Evolutionary conservation across 2,113 vertebrate species (phyloP).

Genomic region (Rhadina sibilatrix): DNA sequence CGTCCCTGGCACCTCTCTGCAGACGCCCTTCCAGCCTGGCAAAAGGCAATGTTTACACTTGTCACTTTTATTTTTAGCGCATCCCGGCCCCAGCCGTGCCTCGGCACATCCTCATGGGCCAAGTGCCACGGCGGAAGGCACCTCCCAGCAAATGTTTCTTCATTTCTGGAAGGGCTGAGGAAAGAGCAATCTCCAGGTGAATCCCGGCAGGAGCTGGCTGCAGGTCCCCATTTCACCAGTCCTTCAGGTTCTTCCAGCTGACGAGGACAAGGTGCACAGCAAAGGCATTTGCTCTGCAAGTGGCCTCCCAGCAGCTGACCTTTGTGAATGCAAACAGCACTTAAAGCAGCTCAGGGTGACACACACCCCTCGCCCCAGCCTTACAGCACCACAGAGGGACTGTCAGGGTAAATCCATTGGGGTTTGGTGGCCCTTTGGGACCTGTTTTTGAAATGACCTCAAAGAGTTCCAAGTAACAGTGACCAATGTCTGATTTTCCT

Average conservation of each 20-base stretch:
- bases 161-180: not conserved
- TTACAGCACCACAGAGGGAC: accelerated
- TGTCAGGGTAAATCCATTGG: not conserved
- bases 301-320: not conserved
- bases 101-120: not conserved
- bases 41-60: not conserved
- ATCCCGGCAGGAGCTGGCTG: not conserved
- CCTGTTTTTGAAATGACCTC: not conserved
- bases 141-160: not conserved
- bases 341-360: not conserved
- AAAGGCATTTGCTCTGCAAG: not conserved
- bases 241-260: slow-evolving; percentile 41
- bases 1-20: not conserved
- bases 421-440: not conserved
- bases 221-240: not conserved
- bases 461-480: not conserved
- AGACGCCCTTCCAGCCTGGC: not conserved
- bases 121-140: not conserved
- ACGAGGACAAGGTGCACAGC: not conserved
- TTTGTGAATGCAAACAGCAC: not conserved
- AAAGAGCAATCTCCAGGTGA: not conserved
- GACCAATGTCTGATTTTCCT: not conserved
- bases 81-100: not conserved
- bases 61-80: not conserved
- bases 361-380: not conserved